Evolutionary conservation across 2,888 invertebrate genomes (phyloP), one percentile per base, ranked within the genome.

Genomic region (Zygothrica quintamaculata): DNA sequence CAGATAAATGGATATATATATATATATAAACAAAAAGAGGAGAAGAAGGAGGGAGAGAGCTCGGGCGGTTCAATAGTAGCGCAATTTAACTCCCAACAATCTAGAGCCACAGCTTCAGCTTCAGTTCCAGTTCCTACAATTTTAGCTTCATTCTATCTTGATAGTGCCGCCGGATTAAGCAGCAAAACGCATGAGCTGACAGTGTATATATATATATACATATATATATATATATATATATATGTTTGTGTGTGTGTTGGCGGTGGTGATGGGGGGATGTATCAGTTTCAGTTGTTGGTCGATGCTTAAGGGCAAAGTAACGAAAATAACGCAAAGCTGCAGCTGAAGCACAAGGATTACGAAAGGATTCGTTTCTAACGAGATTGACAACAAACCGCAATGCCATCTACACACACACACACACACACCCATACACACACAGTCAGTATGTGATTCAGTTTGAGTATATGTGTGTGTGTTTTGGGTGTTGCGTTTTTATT

Each of bases 331-430:
- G 76, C 60, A 82, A 76, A 79, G 84, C 86, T 79, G 84, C 86
- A 81, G 68, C 62, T 79, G 80, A 86, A 81, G 80, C 84, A 79
- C 84, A 79, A 68, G 80, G 80, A 81, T 81, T 81, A 81, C 86
- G 84, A 81, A 81, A 81, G 86, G 80, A 81, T 81, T 81, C 80
- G 77, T 84, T 81, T 86, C 84, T 81, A 81, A 81, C 80, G 86
- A 81, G 86, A 81, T 81, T 81, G 80, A 81, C 80, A 79, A 79
- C 78, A 84, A 84, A 79, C 78, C 78, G 85, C 78, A 79, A 66
- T 74, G 68, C 57, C 67, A 65, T 65, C 65, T 66, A 44, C 55
- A 56, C 51, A 70, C 48, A 42, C 31, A 39, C 22, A 15, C 46
- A 50, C 33, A 18, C 34, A 31, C 18, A 12, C 33, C 22, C 33